Conservation (phyloP, 1,140 invertebrate genomes). For the Macrostomum lignano region DNA sequence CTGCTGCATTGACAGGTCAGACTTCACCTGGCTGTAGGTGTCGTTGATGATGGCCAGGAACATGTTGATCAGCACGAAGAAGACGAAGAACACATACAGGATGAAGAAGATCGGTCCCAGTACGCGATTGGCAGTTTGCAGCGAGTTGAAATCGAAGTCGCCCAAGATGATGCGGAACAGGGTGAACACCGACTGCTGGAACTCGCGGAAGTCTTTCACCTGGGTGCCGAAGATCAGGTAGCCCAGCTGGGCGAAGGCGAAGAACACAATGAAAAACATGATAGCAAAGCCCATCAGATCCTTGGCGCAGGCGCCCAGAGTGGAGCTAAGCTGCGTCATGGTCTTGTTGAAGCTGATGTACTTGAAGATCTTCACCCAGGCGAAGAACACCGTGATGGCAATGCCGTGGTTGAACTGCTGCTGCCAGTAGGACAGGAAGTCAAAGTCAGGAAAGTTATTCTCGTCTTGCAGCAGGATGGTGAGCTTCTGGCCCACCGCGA, state of each 20-base stretch:
- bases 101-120: constrained; percentile 51
- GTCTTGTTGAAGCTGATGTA: no score
- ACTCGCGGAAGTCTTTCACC: constrained; percentile 11
- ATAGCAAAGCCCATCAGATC: no score
- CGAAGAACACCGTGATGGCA: constrained; percentile 8
- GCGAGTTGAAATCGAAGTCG: constrained; percentile 44
- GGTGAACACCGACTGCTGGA: no score
- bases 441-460: constrained; percentile 8
- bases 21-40: constrained; percentile 12
- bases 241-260: no score
- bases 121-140: constrained; percentile 39
- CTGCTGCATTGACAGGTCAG: background rate
- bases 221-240: no score
- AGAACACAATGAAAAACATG: no score
- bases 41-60: constrained; percentile 56
- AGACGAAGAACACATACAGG: constrained; percentile 47
- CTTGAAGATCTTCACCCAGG: constrained; percentile 10
- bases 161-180: constrained; percentile 45
- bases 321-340: no score
- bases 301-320: no score
- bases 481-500: constrained; percentile 10
- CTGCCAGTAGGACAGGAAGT: constrained; percentile 8
- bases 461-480: constrained; percentile 5
- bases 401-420: constrained; percentile 9
- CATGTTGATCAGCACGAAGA: constrained; percentile 53